Evolutionary conservation across 2,113 vertebrate species (phyloP).

Genomic region (Tragelaphus imberbis): DNA sequence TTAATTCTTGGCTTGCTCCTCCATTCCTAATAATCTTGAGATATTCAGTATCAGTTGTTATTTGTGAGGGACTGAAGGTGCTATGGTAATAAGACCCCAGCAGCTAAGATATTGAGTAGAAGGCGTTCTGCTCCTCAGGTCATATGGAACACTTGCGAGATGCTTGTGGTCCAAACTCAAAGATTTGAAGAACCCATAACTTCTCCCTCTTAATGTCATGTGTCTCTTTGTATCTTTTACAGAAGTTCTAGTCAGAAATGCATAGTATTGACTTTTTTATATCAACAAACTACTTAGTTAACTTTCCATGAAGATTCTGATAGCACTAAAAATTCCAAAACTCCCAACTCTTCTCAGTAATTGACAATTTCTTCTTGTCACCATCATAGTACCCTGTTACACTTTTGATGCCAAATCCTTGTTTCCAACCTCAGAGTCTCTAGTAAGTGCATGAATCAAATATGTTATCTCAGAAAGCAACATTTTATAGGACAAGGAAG

Average conservation of each 20-base stretch:
- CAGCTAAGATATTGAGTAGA: neutral
- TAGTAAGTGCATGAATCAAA: neutral
- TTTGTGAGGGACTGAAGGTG: neutral
- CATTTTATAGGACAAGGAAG: neutral
- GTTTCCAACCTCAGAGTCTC: neutral
- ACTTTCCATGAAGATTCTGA: neutral
- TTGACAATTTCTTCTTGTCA: neutral
- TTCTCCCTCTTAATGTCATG: neutral
- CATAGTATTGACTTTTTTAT: neutral
- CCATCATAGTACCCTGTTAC: neutral
- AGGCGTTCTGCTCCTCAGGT: neutral
- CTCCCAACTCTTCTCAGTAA: neutral
- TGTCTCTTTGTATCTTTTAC: neutral
- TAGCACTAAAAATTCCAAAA: neutral
- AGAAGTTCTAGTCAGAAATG: neutral
- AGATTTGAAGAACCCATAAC: neutral
- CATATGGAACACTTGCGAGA: neutral
- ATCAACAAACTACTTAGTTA: neutral
- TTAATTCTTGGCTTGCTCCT: neutral
- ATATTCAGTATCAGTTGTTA: neutral
- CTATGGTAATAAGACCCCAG: neutral
- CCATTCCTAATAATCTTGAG: neutral
- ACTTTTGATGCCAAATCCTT: neutral
- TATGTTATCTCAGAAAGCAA: neutral
- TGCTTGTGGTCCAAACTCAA: neutral